Base-by-base conservation (phyloP, 2,888 invertebrate genomes). In the Drosophila lutescens region DNA sequence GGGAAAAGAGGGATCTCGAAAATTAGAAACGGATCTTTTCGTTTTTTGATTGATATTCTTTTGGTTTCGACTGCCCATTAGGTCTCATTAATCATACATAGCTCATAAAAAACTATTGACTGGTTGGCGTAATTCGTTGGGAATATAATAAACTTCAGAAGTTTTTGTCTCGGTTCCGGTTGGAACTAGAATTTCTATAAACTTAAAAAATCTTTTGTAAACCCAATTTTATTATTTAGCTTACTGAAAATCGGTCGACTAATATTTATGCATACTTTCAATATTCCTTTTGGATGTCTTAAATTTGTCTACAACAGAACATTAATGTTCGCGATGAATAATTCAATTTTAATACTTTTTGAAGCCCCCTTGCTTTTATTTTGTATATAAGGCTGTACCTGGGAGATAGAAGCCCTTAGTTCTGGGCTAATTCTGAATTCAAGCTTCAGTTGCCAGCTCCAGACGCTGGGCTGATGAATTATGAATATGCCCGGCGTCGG, bases 51-150 rank as follows among this genome's bases (percentile, higher is more conserved):
- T 41, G 46, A 47, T 40, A 47, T 20, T 53, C 40, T 47, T 34
- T 20, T 15, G 36, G 20, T 3, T 13, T 23, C n/a, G 23, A 20
- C 63, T 26, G 63, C 7, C 63, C 65, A 66, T 51, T 60, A 36
- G 10, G 6, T 49, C 55, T 80, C 74, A 78, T 80, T 72, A 67
- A 77, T 76, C 74, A 70, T 59, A 62, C 68, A 69, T 55, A 56
- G 60, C 72, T 60, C 50, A 51, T 49, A 41, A 49, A 30, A 30
- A 61, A 53, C 50, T 47, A 51, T 62, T 50, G 53, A 36, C 38
- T 20, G 26, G 4, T 46, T 17, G 44, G 10, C 32, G 34, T 6
- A 44, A 7, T 54, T 15, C 6, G 1, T 13, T 23, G 34, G 13
- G n/a, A 49, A 49, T 49, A 15, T 49, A 38, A 46, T 30, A 23